phyloP scores from a whole-genome alignment of 1,140 invertebrate species.

The Caenorhabditis elegans region DNA sequence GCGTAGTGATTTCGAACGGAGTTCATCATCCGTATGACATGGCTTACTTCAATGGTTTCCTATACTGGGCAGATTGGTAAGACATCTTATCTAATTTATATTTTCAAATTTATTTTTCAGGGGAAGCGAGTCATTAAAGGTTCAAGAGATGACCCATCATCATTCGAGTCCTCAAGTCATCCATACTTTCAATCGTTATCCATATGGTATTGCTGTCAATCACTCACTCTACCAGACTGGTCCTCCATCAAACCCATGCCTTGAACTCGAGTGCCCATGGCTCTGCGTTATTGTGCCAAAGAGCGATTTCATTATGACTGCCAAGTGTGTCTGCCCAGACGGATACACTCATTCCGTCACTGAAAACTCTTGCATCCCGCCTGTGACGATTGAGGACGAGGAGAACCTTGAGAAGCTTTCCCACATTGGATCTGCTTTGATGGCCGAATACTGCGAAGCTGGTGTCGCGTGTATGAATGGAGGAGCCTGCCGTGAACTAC shows the following conservation, averaged over 20 bases:
- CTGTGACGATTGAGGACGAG: not conserved
- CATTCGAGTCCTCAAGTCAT: slow-evolving; percentile 33
- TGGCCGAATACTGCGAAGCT: slow-evolving; percentile 23
- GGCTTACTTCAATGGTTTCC: slow-evolving; percentile 35
- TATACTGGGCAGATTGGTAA: slow-evolving; percentile 45
- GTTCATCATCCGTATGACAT: slow-evolving; percentile 40
- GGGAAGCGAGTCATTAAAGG: slow-evolving; percentile 41
- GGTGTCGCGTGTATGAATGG: slow-evolving; percentile 29
- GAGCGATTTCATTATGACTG: not conserved
- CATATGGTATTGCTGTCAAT: slow-evolving; percentile 39
- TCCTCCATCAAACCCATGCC: slow-evolving; percentile 20
- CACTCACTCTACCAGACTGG: slow-evolving; percentile 24
- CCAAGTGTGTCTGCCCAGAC: slow-evolving; percentile 37
- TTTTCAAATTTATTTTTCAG: not conserved
- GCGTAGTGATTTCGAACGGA: slow-evolving; percentile 14
- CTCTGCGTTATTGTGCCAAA: slow-evolving; percentile 15
- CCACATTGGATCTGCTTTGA: not conserved
- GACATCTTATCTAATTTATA: not conserved
- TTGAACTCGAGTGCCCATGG: not conserved
- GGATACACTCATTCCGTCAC: not conserved
- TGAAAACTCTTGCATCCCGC: slow-evolving; percentile 13
- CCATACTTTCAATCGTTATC: slow-evolving; percentile 37
- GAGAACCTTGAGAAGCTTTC: not conserved
- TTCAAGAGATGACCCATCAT: slow-evolving; percentile 3
- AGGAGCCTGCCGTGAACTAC: not conserved